Evolutionary conservation across 2,888 invertebrate genomes (phyloP), one percentile per base, ranked within the genome.

Genomic region (Thecocarcelia acutangulata): DNA sequence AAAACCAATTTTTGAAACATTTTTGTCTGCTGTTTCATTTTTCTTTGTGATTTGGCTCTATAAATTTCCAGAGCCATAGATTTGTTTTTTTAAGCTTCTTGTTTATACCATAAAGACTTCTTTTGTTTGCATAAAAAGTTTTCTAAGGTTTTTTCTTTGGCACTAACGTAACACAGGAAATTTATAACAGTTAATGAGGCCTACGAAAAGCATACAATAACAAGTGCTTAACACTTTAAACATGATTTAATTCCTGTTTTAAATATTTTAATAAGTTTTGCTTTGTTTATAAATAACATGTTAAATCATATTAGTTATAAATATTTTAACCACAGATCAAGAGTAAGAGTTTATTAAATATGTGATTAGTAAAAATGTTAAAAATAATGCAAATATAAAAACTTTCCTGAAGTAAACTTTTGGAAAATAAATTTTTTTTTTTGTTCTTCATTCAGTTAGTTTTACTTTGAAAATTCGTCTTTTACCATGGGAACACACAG

Each of bases 181-280:
- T 75, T 78, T 82, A 82, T 61, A 78, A 75, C 74, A 78, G 74
- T 82, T 82, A 82, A 82, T 82, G 82, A 75, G 82, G 82, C 82
- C 70, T 82, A 56, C 75, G 0, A 8, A 0, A 11, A 1, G 0
- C 19, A 19, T n/a, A n/a, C n/a, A n/a, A n/a, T n/a, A 37, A 50
- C 24, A 19, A 28, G 13, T 24, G 21, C 19, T 58, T 44, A 54
- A 54, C 63, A 54, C 12, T 54, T 44, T 6, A 44, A 59, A 28
- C 33, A 56, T 52, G 42, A 56, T 59, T 15, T 56, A 58, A 33
- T n/a, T 56, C 46, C 24, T 44, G 13, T 24, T 37, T 48, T 19
- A 48, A 50, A 44, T 12, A 21, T 17, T 56, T 56, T 56, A 33
- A 5, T 11, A 15, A 9, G 9, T 17, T 17, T 58, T 37, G 13